Conservation (phyloP, 2,797 vertebrate genomes). For the Gallirallus australis region DNA sequence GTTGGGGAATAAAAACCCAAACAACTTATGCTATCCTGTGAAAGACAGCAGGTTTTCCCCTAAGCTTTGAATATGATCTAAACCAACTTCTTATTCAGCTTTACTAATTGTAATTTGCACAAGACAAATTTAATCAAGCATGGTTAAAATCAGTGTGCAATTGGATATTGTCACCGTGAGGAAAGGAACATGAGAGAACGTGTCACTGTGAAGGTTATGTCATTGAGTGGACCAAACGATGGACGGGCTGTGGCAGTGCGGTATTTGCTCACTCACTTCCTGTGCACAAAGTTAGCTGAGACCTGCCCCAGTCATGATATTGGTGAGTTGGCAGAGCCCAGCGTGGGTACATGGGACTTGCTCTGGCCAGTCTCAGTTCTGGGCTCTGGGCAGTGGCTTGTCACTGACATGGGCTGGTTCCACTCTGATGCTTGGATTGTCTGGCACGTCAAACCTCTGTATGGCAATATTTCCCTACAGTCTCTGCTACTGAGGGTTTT, state of each 20-base stretch:
- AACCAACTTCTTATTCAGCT: background rate
- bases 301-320: accelerated
- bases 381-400: background rate
- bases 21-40: background rate
- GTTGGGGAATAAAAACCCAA: no score
- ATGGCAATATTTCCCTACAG: background rate
- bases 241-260: background rate
- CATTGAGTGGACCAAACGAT: accelerated
- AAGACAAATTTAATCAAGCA: background rate
- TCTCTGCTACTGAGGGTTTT: background rate
- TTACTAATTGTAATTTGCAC: background rate
- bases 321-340: background rate
- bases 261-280: background rate
- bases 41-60: background rate
- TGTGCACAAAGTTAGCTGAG: accelerated
- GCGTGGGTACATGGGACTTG: accelerated
- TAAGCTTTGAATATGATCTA: background rate
- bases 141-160: background rate
- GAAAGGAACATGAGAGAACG: accelerated
- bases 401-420: accelerated
- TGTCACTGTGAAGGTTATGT: background rate
- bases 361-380: background rate
- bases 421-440: background rate
- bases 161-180: background rate
- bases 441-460: background rate